Evolutionary conservation across 2,797 vertebrate genomes (phyloP).

Genomic region (Huso huso): DNA sequence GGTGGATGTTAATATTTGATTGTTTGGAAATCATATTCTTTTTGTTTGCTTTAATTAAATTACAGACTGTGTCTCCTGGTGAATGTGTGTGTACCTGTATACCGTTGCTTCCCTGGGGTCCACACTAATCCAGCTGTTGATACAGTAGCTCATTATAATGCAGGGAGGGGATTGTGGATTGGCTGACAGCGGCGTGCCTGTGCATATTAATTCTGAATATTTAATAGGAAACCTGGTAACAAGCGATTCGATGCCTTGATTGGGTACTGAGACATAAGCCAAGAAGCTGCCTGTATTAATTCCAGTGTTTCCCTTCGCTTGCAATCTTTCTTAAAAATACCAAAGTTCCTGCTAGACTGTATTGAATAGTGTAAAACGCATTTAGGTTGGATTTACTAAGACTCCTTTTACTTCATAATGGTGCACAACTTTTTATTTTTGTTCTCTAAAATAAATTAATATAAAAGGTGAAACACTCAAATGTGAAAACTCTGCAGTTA

Average conservation of each 20-base stretch:
- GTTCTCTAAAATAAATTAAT: too few relatives aligned
- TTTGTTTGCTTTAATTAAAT: neutral
- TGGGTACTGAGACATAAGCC: slow-evolving; percentile 20
- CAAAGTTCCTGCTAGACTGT: too few relatives aligned
- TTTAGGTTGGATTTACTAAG: too few relatives aligned
- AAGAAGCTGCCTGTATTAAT: neutral
- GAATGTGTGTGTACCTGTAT: slow-evolving; percentile 2
- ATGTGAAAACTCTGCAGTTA: too few relatives aligned
- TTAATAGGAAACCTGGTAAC: slow-evolving; percentile 33
- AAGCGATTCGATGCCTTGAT: slow-evolving; percentile 22
- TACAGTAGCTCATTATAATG: slow-evolving; percentile 17
- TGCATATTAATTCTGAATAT: slow-evolving; percentile 46
- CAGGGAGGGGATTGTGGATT: slow-evolving; percentile 7
- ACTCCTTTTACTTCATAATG: too few relatives aligned
- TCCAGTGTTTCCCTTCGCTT: too few relatives aligned
- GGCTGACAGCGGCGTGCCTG: slow-evolving; percentile 22
- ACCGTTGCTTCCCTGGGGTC: neutral
- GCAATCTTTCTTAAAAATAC: too few relatives aligned
- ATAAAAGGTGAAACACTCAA: too few relatives aligned
- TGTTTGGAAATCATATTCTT: neutral
- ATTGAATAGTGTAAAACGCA: too few relatives aligned
- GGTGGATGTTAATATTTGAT: too few relatives aligned
- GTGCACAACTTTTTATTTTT: too few relatives aligned
- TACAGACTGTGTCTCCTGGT: slow-evolving; percentile 2
- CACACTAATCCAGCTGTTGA: slow-evolving; percentile 4